A percentile compares a stretch with the other conserved stretches of the same genome.
Conservation (phyloP, 2,797 vertebrate genomes). For the Phoeniculus purpureus region DNA sequence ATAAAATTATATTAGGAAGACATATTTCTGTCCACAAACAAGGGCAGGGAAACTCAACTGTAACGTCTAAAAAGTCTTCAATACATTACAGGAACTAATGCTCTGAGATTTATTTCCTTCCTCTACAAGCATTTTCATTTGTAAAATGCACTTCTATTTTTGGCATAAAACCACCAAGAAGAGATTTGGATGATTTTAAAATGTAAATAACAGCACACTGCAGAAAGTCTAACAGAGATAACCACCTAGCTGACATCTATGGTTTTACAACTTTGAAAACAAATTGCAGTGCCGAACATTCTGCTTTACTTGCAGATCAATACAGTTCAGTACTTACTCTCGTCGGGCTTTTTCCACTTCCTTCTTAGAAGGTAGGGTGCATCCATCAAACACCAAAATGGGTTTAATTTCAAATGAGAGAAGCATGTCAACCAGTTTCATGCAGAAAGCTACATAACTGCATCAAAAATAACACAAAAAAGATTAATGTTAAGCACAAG, state of each 20-base stretch:
- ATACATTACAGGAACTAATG: conserved; percentile 4
- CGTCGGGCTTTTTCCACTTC: conserved; percentile 91
- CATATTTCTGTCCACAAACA: neutral
- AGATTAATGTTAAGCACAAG: neutral
- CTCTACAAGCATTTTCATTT: neutral
- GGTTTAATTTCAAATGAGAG: conserved; percentile 89
- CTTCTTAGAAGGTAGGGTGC: conserved; percentile 94
- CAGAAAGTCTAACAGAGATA: neutral
- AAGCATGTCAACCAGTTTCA: conserved; percentile 97
- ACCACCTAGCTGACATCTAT: neutral
- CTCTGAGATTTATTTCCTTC: conserved; percentile 34
- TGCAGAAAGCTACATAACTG: conserved; percentile 94
- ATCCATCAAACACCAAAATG: conserved; percentile 94
- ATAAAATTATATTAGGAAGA: neutral
- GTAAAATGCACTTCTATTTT: conserved; percentile 26
- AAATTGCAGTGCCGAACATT: neutral
- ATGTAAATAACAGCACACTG: neutral
- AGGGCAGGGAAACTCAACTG: neutral
- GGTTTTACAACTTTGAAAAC: neutral
- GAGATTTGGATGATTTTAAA: neutral
- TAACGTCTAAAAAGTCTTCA: neutral
- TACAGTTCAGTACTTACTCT: conserved; percentile 84
- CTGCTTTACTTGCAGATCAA: neutral
- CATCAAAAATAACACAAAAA: neutral
- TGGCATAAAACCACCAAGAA: conserved; percentile 44